Base-by-base conservation (phyloP, 2,888 invertebrate species). In the Drosophila mayaguana region DNA sequence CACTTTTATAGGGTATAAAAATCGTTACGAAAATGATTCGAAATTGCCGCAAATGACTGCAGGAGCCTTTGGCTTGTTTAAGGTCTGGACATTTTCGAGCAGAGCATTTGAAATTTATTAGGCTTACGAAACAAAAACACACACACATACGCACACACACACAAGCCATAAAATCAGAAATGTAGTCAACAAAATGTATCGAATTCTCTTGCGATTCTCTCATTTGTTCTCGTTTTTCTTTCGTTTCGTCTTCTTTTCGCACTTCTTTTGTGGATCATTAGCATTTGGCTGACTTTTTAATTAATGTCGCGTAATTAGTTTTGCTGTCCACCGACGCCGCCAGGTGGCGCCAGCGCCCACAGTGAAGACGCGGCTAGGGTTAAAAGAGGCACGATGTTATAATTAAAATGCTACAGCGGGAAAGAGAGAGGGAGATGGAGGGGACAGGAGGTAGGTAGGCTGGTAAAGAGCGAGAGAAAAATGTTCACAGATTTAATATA, bases 221-320 rank as follows among this genome's bases (percentile, higher is more conserved):
- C 25, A 36, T 70, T 60, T 34, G 50, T 51, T 57, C 8, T 32
- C 32, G 46, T 36, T 32, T 38, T 22, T 22, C n/a, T 48, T 32
- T 32, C 5, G 16, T 14, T 36, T n/a, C 14, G 14, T n/a, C 16
- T 14, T 5, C 51, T 25, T 32, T 60, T 43, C 28, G n/a, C n/a
- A 28, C 38, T 38, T 38, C 28, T 43, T 34, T 70, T 57, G 42
- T 57, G 53, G 40, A 71, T 64, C 77, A 78, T 78, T 78, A 78
- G 80, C 77, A 75, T 78, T 77, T 57, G 16, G 72, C 78, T 72
- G 80, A 68, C 63, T 81, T 78, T 79, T 68, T 88, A 86, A 86
- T 86, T 86, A 86, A 90, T 88, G 81, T 50, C 63, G 69, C 65
- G 84, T 87, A 86, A 86, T 90, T 90, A 88, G 83, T 78, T 88